Evolutionary conservation across 2,113 vertebrate species (phyloP), one percentile per base, ranked within the genome.

Genomic region (Stomatorhinus ivindoensis): DNA sequence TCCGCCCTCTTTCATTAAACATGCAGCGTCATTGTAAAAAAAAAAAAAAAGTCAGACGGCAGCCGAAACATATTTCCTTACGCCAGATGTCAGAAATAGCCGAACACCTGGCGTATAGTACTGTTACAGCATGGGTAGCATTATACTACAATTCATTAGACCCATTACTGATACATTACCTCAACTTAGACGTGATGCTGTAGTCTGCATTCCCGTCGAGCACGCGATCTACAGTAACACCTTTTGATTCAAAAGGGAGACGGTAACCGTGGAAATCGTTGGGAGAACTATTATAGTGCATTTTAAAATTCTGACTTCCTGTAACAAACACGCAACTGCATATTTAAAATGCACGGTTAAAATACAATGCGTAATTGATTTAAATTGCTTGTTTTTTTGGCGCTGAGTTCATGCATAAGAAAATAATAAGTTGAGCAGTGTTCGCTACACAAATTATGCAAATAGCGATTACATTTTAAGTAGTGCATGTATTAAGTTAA

Each of bases 1-100:
- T 51, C 89, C 91, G 48, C 46, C 89, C 89, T 44, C 85, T 90
- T 86, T 88, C 76, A 87, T 90, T 89, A 69, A 50, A 48, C 87
- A 86, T 87, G 17, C 73, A 88, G 65, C 51, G 5, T 65, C 82
- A 58, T 35, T 46, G n/a, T 76, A 89, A 65, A 90, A 65, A 65
- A 65, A 61, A 65, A 58, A 58, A 61, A 24, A 42, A 17, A 90
- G 88, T 53, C 87, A 87, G 51, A 19, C 42, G 86, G 89, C 53
- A 58, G 76, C 69, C n/a, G 31, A 76, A 85, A 31, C 15, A 47
- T 46, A 21, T 21, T 48, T 44, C n/a, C n/a, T 39, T 42, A 65
- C 31, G 21, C 69, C 69, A 86, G 89, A 89, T 86, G 86, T 87
- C 35, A 88, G 87, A 90, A 87, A 90, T 88, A 44, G 82, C 53